A percentile compares a stretch with the other conserved stretches of the same genome.
Evolutionary conservation across 2,797 vertebrate species (phyloP).

Genomic region (Gila robusta): DNA sequence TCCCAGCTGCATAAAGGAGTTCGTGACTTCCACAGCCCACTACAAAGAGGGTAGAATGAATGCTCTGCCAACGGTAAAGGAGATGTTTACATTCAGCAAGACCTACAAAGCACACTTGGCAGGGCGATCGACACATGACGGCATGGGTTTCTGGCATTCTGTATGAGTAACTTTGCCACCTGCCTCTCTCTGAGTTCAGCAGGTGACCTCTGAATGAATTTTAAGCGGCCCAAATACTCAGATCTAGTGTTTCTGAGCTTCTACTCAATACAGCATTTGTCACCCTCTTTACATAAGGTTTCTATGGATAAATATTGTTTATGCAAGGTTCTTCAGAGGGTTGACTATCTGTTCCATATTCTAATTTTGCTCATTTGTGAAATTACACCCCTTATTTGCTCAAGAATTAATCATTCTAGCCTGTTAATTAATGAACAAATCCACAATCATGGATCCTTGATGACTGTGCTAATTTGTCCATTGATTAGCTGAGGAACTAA

Average conservation of each 20-base stretch:
- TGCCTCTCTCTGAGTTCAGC: conserved; percentile 22
- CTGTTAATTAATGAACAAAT: conserved; percentile 39
- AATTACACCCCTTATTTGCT: conserved; percentile 14
- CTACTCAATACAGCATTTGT: not conserved
- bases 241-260: not conserved
- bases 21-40: conserved; percentile 37
- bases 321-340: not conserved
- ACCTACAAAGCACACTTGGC: conserved; percentile 35
- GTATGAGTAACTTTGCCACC: not conserved
- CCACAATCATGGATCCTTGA: conserved; percentile 40
- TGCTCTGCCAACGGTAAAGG: conserved; percentile 12
- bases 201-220: conserved; percentile 18
- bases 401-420: conserved; percentile 18
- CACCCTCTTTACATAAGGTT: not conserved
- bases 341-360: conserved; percentile 13
- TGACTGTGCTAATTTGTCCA: conserved; percentile 44
- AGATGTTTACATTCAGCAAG: conserved; percentile 32
- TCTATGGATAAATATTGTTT: not conserved
- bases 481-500: conserved; percentile 46
- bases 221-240: not conserved
- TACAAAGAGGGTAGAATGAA: conserved; percentile 39
- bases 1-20: conserved; percentile 35
- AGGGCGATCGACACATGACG: conserved; percentile 12
- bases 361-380: conserved; percentile 27
- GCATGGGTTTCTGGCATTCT: conserved; percentile 23